Base-by-base conservation (phyloP, 2,888 invertebrate genomes). In the Meganola albula region DNA sequence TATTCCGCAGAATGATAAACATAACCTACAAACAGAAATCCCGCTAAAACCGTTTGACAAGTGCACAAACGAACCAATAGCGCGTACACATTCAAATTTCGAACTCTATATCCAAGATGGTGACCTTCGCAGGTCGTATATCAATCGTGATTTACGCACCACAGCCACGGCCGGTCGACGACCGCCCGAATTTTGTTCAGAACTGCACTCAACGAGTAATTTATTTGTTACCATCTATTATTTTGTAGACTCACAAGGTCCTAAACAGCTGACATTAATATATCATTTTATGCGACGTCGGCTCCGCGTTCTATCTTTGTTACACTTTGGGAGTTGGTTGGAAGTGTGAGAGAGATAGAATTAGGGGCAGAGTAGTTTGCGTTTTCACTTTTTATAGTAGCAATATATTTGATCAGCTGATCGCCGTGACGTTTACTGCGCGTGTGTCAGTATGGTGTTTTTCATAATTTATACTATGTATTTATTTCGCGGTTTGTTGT, bases 391-490 rank as follows among this genome's bases (percentile, higher is more conserved):
- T 85, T 85, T 85, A 83, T 84, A 83, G 83, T 77, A 80, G 83
- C 78, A 79, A 83, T 85, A 82, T 85, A 84, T 84, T 84, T 84
- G 83, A 84, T 84, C 85, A 85, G 85, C 84, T 85, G 85, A 85
- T 85, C 85, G 80, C 56, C 65, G 72, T 80, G 84, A 84, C 85
- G 79, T 84, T 84, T 82, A 83, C 73, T 74, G 74, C 72, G 68
- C 65, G 72, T 63, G 74, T 66, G 70, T 74, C 54, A 53, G 71
- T 74, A 79, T 77, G 73, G 74, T 78, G 74, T 74, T 80, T 82
- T 82, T 83, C 73, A 80, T 85, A 84, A 84, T 83, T 82, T 84
- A 84, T 83, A 82, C 72, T 74, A 71, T 67, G 70, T 68, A 49
- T 75, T 74, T 77, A 52, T 79, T 71, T 68, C 64, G 65, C 62